Evolutionary conservation across 2,888 invertebrate species (phyloP), one percentile per base, ranked within the genome.

Genomic region (Pantelozetes paolii): DNA sequence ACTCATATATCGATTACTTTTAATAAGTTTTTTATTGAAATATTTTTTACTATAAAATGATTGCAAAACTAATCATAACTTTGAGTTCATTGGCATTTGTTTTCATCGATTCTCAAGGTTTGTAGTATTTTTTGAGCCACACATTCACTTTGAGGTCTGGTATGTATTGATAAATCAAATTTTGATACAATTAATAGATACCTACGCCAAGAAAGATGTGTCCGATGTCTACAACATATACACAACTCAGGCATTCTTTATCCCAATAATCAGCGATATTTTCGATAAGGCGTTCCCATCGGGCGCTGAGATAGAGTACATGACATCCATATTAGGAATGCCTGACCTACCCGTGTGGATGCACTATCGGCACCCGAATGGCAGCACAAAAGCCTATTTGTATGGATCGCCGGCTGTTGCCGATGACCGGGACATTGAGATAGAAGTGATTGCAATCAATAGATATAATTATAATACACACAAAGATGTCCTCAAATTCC

Each of bases 311-410:
- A 45, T 69, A 70, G 77, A 75, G 45, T 85, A 87, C 79, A 88
- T 90, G 77, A 88, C 91, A 0, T 89, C 91, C 0, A 81, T 93
- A 74, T 82, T 87, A 71, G 88, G 89, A 77, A 88, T 89, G 77
- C 93, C 94, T 0, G 93, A 94, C 82, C 84, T 94, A 57, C 94
- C 94, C 0, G 84, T 88, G 3, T 94, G 94, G 94, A 87, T 94
- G 77, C 87, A 89, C 72, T 93, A 91, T 81, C 88, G 89, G 76
- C 92, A 90, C 81, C 92, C 91, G 79, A 86, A 87, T n/a, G 85
- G 87, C 76, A 88, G 90, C 79, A 88, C 88, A 78, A 87, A 87
- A 0, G 93, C 92, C 0, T 92, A 89, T 81, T 85, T 94, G 26
- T 94, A 91, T 79, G 94, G 94, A 0, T 91, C 91, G 0, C 91